Evolutionary conservation across 2,113 vertebrate species (phyloP).

Genomic region (Cavia aperea): DNA sequence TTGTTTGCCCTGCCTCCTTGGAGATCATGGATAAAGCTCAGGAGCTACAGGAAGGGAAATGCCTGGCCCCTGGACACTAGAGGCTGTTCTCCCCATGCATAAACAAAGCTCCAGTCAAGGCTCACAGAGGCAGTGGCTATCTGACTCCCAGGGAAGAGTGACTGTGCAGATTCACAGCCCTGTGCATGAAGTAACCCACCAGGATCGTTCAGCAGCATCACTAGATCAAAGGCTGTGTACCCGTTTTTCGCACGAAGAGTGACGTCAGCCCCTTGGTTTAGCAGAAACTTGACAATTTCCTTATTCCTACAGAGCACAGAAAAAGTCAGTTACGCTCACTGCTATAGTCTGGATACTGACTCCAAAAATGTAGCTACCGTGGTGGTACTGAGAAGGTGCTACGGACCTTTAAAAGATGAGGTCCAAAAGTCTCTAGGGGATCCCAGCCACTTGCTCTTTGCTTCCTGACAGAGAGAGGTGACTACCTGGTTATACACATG

Average conservation of each 20-base stretch:
- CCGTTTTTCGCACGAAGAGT: slow-evolving; percentile 94
- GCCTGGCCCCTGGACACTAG: no score
- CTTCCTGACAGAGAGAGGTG: not conserved
- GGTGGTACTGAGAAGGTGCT: not conserved
- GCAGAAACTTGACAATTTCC: slow-evolving; percentile 91
- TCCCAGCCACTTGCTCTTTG: not conserved
- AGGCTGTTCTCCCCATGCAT: not conserved
- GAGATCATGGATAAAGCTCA: not conserved
- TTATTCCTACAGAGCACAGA: slow-evolving; percentile 84
- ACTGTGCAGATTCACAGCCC: rapidly evolving
- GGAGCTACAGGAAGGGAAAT: not conserved
- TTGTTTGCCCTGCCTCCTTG: not conserved
- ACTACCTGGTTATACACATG: not conserved
- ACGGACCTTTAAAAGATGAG: not conserved
- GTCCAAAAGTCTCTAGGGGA: not conserved
- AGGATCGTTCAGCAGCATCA: slow-evolving; percentile 96
- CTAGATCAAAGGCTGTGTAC: slow-evolving; percentile 96
- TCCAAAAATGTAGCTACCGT: not conserved
- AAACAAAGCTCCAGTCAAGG: not conserved
- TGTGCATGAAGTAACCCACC: slow-evolving; percentile 76
- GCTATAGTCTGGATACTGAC: not conserved
- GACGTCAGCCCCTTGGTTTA: slow-evolving; percentile 92
- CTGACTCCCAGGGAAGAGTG: not conserved
- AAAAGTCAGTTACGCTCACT: slow-evolving; percentile 20
- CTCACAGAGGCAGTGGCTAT: not conserved